phyloP scores from a whole-genome alignment of 2,888 invertebrate species.

The Sclerodermus sp. region DNA sequence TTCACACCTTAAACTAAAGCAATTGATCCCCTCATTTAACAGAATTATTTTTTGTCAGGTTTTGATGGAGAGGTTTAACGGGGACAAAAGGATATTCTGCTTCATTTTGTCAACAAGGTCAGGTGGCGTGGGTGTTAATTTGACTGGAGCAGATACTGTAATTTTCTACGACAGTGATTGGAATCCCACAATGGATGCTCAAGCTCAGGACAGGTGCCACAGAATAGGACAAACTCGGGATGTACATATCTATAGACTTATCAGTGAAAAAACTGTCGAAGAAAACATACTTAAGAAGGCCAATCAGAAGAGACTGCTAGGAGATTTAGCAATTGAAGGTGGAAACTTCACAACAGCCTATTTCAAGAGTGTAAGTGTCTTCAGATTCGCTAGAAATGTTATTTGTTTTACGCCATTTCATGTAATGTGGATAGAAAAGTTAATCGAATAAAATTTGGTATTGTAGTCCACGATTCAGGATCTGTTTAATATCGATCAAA shows the following conservation, averaged over 20 bases:
- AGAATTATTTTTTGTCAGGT: conserved; percentile 63
- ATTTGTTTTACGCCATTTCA: neutral
- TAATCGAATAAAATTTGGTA: conserved; percentile 12
- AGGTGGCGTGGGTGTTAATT: conserved; percentile 96
- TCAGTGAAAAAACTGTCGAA: conserved; percentile 96
- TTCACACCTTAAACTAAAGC: no score
- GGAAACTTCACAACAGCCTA: conserved; percentile 98
- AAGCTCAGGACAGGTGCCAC: conserved; percentile 95
- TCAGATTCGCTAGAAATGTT: no score
- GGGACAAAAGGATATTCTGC: conserved; percentile 90
- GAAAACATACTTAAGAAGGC: conserved; percentile 99
- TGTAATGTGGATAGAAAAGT: conserved; percentile 4
- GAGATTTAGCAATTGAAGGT: conserved; percentile 96
- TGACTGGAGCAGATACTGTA: conserved; percentile 98
- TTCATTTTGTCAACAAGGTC: conserved; percentile 98
- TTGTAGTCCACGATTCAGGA: conserved; percentile 86
- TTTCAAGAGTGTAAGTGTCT: conserved; percentile 80
- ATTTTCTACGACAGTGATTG: conserved; percentile 99
- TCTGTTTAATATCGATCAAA: conserved; percentile 78
- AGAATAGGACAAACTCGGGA: conserved; percentile 98
- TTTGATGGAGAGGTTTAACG: conserved; percentile 97
- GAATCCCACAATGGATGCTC: conserved; percentile 99
- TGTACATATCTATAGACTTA: conserved; percentile 95
- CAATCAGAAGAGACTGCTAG: conserved; percentile 93
- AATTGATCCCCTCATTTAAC: no score